Percentiles rank a stretch among this genome's conserved stretches.
phyloP scores from a whole-genome alignment of 2,888 invertebrate genomes.

The Aphelenchoides bicaudatus region DNA sequence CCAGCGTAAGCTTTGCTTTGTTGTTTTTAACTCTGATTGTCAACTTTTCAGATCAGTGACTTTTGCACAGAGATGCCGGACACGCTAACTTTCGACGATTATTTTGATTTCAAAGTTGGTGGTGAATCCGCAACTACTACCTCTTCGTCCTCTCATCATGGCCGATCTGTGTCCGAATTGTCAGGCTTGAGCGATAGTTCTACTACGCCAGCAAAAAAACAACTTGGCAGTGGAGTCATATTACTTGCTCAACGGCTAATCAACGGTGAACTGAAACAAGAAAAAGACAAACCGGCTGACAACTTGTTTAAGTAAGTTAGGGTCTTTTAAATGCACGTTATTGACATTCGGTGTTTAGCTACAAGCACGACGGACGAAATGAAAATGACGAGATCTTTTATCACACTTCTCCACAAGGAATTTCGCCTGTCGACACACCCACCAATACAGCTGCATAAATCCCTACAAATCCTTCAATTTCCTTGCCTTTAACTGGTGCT shows the following conservation, averaged over 20 bases:
- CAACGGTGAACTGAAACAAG: too few species aligned
- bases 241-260: slow-evolving; percentile 53
- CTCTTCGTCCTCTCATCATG: neutral
- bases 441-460: slow-evolving; percentile 5
- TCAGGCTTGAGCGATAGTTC: neutral
- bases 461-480: too few species aligned
- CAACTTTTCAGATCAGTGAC: slow-evolving; percentile 9
- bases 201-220: neutral
- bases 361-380: too few species aligned
- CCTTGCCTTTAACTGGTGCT: too few species aligned
- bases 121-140: neutral
- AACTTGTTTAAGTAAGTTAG: too few species aligned
- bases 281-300: too few species aligned
- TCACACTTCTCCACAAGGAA: slow-evolving; percentile 35
- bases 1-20: slow-evolving; percentile 10
- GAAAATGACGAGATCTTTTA: slow-evolving; percentile 31
- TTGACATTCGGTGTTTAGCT: too few species aligned
- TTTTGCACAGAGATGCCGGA: slow-evolving; percentile 17
- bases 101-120: neutral
- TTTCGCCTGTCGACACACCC: slow-evolving; percentile 24
- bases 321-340: too few species aligned
- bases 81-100: slow-evolving; percentile 16
- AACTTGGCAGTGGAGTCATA: slow-evolving; percentile 41
- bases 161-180: neutral
- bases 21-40: neutral